Evolutionary conservation across 1,140 invertebrate genomes (phyloP).

Genomic region (Parapsyche elsis): DNA sequence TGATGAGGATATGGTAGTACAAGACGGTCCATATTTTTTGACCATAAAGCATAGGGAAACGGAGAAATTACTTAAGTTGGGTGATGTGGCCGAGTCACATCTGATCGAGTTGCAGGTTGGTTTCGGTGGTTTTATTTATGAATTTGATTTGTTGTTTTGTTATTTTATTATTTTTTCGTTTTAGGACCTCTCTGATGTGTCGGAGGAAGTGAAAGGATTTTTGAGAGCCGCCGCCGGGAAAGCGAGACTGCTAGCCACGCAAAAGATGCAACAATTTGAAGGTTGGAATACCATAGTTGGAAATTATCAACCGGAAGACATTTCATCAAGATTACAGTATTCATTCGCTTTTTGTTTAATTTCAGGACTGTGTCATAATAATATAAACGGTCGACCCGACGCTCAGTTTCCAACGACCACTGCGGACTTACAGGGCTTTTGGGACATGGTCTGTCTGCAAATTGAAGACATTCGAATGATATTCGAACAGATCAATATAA

Average conservation of each 20-base stretch:
- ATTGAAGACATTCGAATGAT: conserved; percentile 56
- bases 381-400: conserved; percentile 74
- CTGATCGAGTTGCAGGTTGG: conserved; percentile 68
- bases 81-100: conserved; percentile 76
- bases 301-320: too few species aligned
- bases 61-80: conserved; percentile 73
- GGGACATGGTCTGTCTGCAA: conserved; percentile 96
- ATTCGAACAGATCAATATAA: conserved; percentile 44
- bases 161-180: conserved; percentile 52
- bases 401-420: conserved; percentile 89
- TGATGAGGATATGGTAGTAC: not conserved
- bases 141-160: conserved; percentile 2
- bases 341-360: conserved; percentile 36
- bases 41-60: conserved; percentile 80
- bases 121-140: not conserved
- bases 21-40: conserved; percentile 82
- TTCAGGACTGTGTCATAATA: conserved; percentile 71
- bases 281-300: too few species aligned
- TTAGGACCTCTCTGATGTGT: conserved; percentile 65
- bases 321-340: too few species aligned
- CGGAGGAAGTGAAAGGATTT: conserved; percentile 84
- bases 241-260: conserved; percentile 85
- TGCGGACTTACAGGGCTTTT: conserved; percentile 93
- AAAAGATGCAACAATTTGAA: conserved; percentile 96
- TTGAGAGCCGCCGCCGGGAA: conserved; percentile 91